phyloP scores from a whole-genome alignment of 1,140 invertebrate genomes.

The Caerostris darwini region DNA sequence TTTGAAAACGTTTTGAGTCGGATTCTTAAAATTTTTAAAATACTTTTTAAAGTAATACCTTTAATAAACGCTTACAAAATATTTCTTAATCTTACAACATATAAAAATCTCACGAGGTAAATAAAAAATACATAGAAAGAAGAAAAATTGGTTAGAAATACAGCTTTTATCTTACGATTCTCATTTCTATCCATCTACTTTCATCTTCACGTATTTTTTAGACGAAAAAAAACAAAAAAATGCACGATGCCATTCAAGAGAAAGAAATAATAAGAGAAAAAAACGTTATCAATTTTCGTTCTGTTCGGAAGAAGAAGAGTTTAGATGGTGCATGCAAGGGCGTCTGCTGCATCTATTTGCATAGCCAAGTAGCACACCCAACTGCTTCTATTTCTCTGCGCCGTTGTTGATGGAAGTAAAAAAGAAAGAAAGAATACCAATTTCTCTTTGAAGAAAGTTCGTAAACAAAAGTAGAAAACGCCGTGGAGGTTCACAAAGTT shows the following conservation, averaged over 20 bases:
- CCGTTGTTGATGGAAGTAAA: conserved; percentile 39
- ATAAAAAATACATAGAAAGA: background rate
- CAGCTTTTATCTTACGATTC: conserved; percentile 60
- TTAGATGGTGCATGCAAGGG: conserved; percentile 74
- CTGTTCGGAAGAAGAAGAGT: conserved; percentile 70
- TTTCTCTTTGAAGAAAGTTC: conserved; percentile 76
- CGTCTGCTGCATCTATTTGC: conserved; percentile 77
- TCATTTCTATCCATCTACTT: conserved; percentile 65
- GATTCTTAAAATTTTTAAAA: no score
- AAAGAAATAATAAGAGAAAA: conserved; percentile 61
- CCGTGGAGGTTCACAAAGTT: conserved; percentile 64
- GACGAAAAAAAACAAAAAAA: conserved; percentile 55
- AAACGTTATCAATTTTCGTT: conserved; percentile 77
- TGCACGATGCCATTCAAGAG: conserved; percentile 55
- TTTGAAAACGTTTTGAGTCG: no score
- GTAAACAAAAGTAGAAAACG: conserved; percentile 75
- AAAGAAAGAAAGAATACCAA: conserved; percentile 53
- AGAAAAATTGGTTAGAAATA: conserved; percentile 36
- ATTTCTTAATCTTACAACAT: no score
- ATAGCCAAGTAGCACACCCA: conserved; percentile 66
- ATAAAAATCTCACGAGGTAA: no score
- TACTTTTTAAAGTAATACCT: no score
- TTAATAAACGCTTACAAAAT: no score
- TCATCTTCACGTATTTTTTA: conserved; percentile 68
- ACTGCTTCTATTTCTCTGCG: conserved; percentile 35